These are phyloP conservation scores for Scelioninae gen. 2 DNA, from an alignment of 2,888 invertebrate genomes.

Conservation along the genomic window DNA sequence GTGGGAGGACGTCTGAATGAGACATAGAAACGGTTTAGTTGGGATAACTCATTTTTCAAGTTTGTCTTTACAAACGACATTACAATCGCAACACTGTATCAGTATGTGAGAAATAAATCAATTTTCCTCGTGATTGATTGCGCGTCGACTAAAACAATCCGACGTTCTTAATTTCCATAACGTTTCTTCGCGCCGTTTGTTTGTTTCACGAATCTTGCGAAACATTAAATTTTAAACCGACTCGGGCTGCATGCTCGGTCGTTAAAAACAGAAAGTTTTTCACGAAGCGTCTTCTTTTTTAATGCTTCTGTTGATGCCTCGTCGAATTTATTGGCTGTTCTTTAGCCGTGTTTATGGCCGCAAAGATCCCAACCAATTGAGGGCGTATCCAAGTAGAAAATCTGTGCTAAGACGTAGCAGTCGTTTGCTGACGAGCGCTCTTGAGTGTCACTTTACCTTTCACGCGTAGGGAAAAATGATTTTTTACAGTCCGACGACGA, in stretches of 20 bases:
- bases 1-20: slow-evolving; percentile 45
- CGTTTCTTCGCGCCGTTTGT: slow-evolving; percentile 13
- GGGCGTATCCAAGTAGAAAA: slow-evolving; percentile 1
- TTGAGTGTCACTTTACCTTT: slow-evolving; percentile 35
- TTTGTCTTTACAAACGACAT: slow-evolving; percentile 9
- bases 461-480: slow-evolving; percentile 39
- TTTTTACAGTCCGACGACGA: slow-evolving; percentile 23
- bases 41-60: slow-evolving; percentile 17
- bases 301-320: slow-evolving; percentile 34
- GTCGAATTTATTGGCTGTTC: slow-evolving; percentile 39
- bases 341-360: slow-evolving; percentile 25
- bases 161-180: slow-evolving; percentile 1
- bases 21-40: slow-evolving; percentile 16
- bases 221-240: too few species aligned
- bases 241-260: too few species aligned
- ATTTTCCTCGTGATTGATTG: slow-evolving; percentile 23
- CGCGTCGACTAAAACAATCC: slow-evolving; percentile 15
- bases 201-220: slow-evolving; percentile 25
- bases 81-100: slow-evolving; percentile 5
- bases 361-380: slow-evolving; percentile 18
- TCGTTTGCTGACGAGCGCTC: slow-evolving; percentile 8
- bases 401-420: neutral
- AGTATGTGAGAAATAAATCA: slow-evolving; percentile 18
- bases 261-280: too few species aligned
- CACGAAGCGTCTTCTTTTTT: slow-evolving; percentile 3